Evolutionary conservation across 2,113 vertebrate species (phyloP), one percentile per base, ranked within the genome.

Genomic region (Cyprinodon tularosa): DNA sequence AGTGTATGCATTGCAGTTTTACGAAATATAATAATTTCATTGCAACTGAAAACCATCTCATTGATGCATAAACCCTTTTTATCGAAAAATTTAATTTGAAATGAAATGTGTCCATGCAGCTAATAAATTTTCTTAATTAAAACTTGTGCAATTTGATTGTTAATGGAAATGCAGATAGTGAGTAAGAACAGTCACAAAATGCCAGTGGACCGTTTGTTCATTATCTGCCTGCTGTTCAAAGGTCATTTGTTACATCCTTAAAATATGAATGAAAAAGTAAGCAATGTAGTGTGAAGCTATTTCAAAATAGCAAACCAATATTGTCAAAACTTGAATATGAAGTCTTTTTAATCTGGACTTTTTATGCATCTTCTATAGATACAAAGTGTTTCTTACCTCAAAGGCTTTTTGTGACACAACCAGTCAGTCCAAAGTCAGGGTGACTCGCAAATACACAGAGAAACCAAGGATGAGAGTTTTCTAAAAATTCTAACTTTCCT

Each of bases 341-440:
- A 81, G 61, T 68, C 48, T 64, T 59, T 63, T 71, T 20, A 45
- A 53, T 64, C 68, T 50, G 40, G 39, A 72, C 82, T 78, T 77
- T 78, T 20, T 39, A 89, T 74, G 72, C 65, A 64, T 74, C 66
- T 63, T 72, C 5, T 81, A 66, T 63, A 83, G 84, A 80, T 62
- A 66, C 29, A 81, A 68, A 83, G 77, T 71, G 77, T 72, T 68
- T 64, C 87, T 89, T 91, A 93, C 91, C 91, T 91, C 62, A 12
- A 83, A 82, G 78, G 68, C 80, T 79, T 75, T 71, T 66, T 62
- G 71, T 87, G 80, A 83, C 82, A 72, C 77, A 83, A 68, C 63
- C 70, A 85, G 71, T 79, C 69, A 88, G 82, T 84, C 81, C 81
- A 78, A 67, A 77, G 84, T 74, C 74, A 66, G 63, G 66, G 77